Conservation (phyloP, 2,888 invertebrate species). For the Abscondita cerata region DNA sequence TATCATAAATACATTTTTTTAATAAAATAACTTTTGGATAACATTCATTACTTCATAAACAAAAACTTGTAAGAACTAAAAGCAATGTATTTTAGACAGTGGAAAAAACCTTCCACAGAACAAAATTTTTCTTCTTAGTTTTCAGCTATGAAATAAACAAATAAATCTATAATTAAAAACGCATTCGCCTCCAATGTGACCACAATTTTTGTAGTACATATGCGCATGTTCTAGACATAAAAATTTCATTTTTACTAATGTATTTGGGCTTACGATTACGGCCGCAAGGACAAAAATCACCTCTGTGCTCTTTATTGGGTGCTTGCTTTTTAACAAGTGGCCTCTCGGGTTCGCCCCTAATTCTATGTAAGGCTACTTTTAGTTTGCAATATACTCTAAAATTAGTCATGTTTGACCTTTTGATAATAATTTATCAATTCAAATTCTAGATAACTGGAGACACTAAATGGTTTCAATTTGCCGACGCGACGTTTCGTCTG, state of each 20-base stretch:
- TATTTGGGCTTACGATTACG: constrained; percentile 2
- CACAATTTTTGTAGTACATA: neutral
- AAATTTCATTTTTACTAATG: neutral
- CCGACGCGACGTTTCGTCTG: no score
- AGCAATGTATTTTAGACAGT: no score
- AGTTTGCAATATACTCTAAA: neutral
- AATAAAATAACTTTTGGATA: no score
- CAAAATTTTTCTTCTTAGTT: no score
- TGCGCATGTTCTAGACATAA: constrained; percentile 1
- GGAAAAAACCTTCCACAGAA: no score
- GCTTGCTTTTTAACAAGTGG: neutral
- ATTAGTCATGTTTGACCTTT: constrained; percentile 1
- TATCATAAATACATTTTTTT: no score
- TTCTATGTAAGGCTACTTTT: neutral
- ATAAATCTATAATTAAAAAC: no score
- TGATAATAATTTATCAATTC: constrained; percentile 15
- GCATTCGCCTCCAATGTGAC: no score
- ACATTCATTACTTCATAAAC: no score
- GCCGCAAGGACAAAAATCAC: neutral
- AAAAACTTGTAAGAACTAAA: no score
- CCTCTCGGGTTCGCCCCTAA: neutral
- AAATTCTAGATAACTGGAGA: constrained; percentile 11
- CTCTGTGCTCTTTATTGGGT: neutral
- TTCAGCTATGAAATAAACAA: no score
- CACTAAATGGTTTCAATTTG: constrained; percentile 5